Evolutionary conservation across 1,140 invertebrate species (phyloP).

Genomic region (Dufourea novaeangliae): DNA sequence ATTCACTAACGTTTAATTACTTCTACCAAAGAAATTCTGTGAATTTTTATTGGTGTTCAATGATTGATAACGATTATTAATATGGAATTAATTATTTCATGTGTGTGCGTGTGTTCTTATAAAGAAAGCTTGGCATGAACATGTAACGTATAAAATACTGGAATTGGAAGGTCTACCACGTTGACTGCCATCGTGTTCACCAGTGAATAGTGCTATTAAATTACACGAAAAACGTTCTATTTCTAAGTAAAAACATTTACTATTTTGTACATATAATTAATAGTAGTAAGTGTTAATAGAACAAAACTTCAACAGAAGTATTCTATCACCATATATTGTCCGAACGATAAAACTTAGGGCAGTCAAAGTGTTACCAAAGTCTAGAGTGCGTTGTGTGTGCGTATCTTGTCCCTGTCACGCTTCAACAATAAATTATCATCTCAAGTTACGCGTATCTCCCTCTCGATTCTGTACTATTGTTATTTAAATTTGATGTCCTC

Average conservation of each 20-base stretch:
- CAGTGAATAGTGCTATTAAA: too few relatives aligned
- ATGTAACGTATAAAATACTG: not conserved
- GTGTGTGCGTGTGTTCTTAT: not conserved
- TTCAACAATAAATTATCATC: slow-evolving; percentile 14
- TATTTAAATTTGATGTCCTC: slow-evolving; percentile 35
- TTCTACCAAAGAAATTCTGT: not conserved
- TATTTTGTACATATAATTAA: too few relatives aligned
- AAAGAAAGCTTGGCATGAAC: not conserved
- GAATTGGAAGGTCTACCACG: not conserved
- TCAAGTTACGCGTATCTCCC: slow-evolving; percentile 7
- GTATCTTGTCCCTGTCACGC: not conserved
- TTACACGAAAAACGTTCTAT: too few relatives aligned
- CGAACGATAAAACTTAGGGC: too few relatives aligned
- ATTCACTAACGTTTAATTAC: not conserved
- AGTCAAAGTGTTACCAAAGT: slow-evolving; percentile 15
- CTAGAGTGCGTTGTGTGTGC: not conserved
- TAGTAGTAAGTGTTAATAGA: too few relatives aligned
- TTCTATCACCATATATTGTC: too few relatives aligned
- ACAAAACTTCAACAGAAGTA: too few relatives aligned
- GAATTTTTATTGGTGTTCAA: not conserved
- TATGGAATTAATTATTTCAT: not conserved
- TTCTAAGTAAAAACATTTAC: too few relatives aligned
- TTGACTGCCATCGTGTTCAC: too few relatives aligned
- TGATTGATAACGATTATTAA: not conserved
- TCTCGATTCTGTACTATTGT: slow-evolving; percentile 6